These are phyloP conservation scores for Antedon mediterranea DNA, from an alignment of 53 echinoderm and acorn worm genomes.

Conservation along the genomic window DNA sequence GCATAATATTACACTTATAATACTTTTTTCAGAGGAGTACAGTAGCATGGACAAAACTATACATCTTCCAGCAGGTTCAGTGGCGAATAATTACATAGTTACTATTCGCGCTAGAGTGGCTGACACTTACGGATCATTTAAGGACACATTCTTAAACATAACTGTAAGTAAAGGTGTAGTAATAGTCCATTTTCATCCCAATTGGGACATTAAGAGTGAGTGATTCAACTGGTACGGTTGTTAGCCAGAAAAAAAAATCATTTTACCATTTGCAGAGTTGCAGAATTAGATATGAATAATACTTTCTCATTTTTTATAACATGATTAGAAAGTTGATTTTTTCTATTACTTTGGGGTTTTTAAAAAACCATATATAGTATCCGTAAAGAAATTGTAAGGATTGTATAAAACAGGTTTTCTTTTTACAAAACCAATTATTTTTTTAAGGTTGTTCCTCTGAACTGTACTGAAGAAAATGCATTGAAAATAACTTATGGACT, in stretches of 20 bases:
- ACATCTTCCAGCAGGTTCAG: background rate
- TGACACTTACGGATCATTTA: background rate
- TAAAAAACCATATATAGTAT: no score
- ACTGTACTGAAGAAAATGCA: background rate
- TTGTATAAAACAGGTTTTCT: constrained; percentile 18
- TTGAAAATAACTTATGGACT: background rate
- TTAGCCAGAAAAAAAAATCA: no score
- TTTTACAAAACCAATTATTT: background rate
- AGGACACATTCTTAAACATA: background rate
- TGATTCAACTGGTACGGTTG: no score
- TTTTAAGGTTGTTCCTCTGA: background rate
- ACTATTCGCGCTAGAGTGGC: background rate
- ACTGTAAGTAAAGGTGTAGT: background rate
- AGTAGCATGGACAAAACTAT: background rate
- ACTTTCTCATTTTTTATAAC: no score
- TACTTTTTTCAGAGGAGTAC: background rate
- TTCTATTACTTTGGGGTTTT: no score
- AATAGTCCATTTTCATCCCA: no score
- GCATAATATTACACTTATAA: no score
- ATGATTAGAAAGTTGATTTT: no score
- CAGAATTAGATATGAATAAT: no score
- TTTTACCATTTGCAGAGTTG: no score
- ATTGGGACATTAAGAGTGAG: no score
- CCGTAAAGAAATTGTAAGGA: no score
- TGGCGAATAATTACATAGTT: background rate